Percentiles rank a stretch among this genome's conserved stretches.
Conservation (phyloP, 2,797 vertebrate species). For the Margarornis squamiger region DNA sequence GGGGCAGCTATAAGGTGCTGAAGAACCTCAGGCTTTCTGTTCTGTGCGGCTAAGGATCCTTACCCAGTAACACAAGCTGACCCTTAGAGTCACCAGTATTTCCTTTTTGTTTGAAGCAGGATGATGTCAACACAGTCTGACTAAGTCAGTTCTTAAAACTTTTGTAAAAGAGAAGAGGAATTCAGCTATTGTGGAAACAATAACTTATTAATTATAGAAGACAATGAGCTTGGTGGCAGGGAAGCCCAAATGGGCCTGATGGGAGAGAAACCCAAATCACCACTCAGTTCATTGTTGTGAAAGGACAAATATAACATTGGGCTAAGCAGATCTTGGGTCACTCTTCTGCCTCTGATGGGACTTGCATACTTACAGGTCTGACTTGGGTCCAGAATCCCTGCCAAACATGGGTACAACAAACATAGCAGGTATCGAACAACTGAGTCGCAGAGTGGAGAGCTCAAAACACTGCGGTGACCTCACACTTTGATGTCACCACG, state of each 20-base stretch:
- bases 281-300: neutral
- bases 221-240: neutral
- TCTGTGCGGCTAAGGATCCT: neutral
- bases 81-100: neutral
- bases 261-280: neutral
- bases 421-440: accelerated
- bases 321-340: neutral
- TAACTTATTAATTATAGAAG: neutral
- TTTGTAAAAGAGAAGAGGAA: neutral
- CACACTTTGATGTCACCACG: neutral
- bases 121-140: neutral
- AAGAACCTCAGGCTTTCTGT: neutral
- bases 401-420: neutral
- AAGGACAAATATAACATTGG: neutral
- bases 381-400: neutral
- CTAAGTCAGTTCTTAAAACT: neutral
- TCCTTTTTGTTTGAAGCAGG: neutral
- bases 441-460: neutral
- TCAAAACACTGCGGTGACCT: neutral
- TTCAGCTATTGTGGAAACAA: neutral
- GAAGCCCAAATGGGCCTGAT: neutral
- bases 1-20: neutral
- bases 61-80: neutral
- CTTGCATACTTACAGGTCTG: neutral
- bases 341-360: neutral